phyloP scores from a whole-genome alignment of 2,113 vertebrate species.

The Dasyprocta punctata region DNA sequence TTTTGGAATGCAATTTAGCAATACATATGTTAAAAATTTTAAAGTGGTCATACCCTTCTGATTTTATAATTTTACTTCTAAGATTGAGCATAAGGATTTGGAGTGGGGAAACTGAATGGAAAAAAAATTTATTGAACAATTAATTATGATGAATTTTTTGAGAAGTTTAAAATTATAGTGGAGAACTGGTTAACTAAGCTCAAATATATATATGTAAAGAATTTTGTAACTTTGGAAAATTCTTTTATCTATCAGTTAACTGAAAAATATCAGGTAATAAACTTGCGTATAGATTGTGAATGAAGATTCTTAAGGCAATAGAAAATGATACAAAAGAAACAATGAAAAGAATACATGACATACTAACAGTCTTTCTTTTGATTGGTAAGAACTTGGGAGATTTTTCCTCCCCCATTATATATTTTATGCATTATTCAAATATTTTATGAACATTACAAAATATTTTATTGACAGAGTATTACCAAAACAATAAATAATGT shows the following conservation, averaged over 20 bases:
- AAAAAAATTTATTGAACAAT: not conserved
- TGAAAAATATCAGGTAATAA: not conserved
- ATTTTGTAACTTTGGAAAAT: not conserved
- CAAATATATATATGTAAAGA: not conserved
- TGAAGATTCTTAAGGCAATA: not conserved
- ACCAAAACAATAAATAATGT: not conserved
- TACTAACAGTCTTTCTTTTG: not conserved
- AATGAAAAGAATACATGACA: not conserved
- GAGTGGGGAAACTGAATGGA: not conserved
- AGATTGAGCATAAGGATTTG: not conserved
- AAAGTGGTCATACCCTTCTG: not conserved
- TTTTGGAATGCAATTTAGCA: constrained; percentile 7
- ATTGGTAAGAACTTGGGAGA: not conserved
- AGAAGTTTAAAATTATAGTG: constrained; percentile 25
- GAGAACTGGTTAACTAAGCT: constrained; percentile 8
- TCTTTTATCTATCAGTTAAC: not conserved
- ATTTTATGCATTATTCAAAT: not conserved
- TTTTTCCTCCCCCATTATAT: not conserved
- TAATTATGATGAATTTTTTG: constrained; percentile 19
- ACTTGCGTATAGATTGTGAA: not conserved
- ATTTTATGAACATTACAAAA: not conserved
- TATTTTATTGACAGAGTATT: not conserved
- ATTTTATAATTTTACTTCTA: not conserved
- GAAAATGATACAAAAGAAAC: not conserved
- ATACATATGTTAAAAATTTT: not conserved